These are phyloP conservation scores for Lampris megalopsis DNA, from an alignment of 2,113 vertebrate genomes.

Conservation along the genomic window DNA sequence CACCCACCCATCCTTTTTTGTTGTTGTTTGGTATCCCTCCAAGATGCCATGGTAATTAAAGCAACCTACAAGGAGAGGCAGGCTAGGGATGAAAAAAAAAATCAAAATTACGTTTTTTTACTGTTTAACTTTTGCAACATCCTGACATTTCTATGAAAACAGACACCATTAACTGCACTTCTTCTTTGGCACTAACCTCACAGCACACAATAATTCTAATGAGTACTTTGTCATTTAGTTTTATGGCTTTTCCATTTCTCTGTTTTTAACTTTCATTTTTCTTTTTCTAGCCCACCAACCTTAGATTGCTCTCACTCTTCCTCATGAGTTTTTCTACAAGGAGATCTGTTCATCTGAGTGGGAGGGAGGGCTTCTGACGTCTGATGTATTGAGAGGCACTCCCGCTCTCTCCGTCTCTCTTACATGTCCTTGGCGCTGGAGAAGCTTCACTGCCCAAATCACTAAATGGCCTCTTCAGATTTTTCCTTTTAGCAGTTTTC, in stretches of 20 bases:
- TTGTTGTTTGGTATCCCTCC: slow-evolving; percentile 41
- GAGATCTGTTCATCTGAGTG: slow-evolving; percentile 67
- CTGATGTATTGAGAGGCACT: slow-evolving; percentile 79
- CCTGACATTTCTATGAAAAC: not conserved
- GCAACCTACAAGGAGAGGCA: slow-evolving; percentile 21
- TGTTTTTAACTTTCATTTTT: slow-evolving; percentile 35
- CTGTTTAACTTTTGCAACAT: not conserved
- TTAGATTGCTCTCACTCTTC: slow-evolving; percentile 55
- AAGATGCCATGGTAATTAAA: slow-evolving; percentile 39
- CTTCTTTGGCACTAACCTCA: not conserved
- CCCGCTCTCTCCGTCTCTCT: slow-evolving; percentile 80
- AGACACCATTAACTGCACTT: slow-evolving; percentile 2
- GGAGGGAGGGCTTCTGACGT: slow-evolving; percentile 72
- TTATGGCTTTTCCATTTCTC: slow-evolving; percentile 1
- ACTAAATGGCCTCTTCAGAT: slow-evolving; percentile 76
- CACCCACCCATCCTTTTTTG: slow-evolving; percentile 15
- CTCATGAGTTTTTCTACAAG: slow-evolving; percentile 58
- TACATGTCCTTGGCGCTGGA: slow-evolving; percentile 86
- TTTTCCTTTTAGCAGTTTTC: slow-evolving; percentile 72
- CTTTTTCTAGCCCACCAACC: slow-evolving; percentile 35
- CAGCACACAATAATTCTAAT: not conserved
- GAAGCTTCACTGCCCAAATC: slow-evolving; percentile 80
- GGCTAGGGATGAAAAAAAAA: not conserved
- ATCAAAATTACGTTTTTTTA: slow-evolving; percentile 19
- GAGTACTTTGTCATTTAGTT: not conserved